phyloP scores from a whole-genome alignment of 2,797 vertebrate genomes.

The Arrhamphus sclerolepis region DNA sequence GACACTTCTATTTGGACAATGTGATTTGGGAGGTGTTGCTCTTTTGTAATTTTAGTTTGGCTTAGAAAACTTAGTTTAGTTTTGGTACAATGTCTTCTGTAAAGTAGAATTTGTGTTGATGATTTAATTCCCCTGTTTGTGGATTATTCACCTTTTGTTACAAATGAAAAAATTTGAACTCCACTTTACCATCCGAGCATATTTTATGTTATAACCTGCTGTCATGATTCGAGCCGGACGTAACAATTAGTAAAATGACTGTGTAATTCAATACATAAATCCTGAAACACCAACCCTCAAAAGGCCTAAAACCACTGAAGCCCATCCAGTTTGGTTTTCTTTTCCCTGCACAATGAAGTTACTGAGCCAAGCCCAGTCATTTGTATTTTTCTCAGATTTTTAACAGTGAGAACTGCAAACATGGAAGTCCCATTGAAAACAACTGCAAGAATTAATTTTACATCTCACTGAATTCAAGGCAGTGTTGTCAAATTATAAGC shows the following conservation, averaged over 20 bases:
- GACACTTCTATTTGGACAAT: too few relatives aligned
- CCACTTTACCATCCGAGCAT: too few relatives aligned
- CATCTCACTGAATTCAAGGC: conserved; percentile 81
- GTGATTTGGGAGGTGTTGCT: too few relatives aligned
- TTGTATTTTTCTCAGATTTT: conserved; percentile 81
- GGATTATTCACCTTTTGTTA: too few relatives aligned
- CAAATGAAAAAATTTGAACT: too few relatives aligned
- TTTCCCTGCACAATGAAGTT: conserved; percentile 78
- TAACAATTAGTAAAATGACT: conserved; percentile 78
- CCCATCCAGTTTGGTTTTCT: conserved; percentile 72
- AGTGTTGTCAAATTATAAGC: conserved; percentile 80
- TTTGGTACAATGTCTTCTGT: too few relatives aligned
- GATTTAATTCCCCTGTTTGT: too few relatives aligned
- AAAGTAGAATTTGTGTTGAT: too few relatives aligned
- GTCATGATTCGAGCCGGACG: too few relatives aligned
- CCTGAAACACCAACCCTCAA: conserved; percentile 78
- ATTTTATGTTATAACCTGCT: too few relatives aligned
- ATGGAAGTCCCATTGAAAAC: conserved; percentile 80
- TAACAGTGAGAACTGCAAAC: conserved; percentile 77
- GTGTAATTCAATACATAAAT: conserved; percentile 83
- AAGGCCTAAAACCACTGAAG: conserved; percentile 79
- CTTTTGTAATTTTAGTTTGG: too few relatives aligned
- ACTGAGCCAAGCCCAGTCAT: conserved; percentile 81
- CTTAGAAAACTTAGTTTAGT: too few relatives aligned
- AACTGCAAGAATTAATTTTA: conserved; percentile 82